Evolutionary conservation across 2,113 vertebrate genomes (phyloP).

Genomic region (Pachycephala philippinensis): DNA sequence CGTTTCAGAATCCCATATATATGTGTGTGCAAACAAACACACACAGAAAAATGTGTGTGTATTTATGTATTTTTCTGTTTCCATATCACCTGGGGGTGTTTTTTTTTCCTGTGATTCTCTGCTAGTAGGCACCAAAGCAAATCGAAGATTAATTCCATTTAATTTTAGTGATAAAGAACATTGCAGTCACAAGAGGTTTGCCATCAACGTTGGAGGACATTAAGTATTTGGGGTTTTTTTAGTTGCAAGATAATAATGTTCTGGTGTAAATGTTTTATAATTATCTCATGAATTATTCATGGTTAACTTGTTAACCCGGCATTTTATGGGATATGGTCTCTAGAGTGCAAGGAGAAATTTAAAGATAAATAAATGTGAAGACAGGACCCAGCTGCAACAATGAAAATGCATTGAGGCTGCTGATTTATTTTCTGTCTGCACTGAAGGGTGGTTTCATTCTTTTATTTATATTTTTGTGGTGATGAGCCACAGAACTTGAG

Average conservation of each 20-base stretch:
- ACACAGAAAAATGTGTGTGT: accelerated
- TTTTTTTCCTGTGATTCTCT: background rate
- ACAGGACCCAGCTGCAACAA: constrained; percentile 40
- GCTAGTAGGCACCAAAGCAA: background rate
- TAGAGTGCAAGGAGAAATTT: constrained; percentile 21
- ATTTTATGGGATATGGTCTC: constrained; percentile 48
- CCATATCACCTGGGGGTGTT: background rate
- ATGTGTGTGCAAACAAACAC: background rate
- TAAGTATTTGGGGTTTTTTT: constrained; percentile 8
- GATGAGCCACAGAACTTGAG: constrained; percentile 10
- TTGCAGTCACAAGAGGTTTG: background rate
- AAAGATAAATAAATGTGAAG: constrained; percentile 37
- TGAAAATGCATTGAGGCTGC: background rate
- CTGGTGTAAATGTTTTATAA: constrained; percentile 68
- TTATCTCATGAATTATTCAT: constrained; percentile 67
- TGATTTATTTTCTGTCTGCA: constrained; percentile 42
- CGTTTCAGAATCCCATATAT: background rate
- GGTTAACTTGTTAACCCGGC: constrained; percentile 7
- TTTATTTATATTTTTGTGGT: constrained; percentile 37
- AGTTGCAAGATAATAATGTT: constrained; percentile 47
- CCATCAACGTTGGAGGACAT: background rate
- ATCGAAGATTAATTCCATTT: constrained; percentile 4
- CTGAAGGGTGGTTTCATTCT: constrained; percentile 12
- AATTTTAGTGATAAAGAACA: constrained; percentile 10
- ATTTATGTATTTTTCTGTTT: background rate